phyloP scores from a whole-genome alignment of 2,797 vertebrate species.

The Phylloscopus collybita region DNA sequence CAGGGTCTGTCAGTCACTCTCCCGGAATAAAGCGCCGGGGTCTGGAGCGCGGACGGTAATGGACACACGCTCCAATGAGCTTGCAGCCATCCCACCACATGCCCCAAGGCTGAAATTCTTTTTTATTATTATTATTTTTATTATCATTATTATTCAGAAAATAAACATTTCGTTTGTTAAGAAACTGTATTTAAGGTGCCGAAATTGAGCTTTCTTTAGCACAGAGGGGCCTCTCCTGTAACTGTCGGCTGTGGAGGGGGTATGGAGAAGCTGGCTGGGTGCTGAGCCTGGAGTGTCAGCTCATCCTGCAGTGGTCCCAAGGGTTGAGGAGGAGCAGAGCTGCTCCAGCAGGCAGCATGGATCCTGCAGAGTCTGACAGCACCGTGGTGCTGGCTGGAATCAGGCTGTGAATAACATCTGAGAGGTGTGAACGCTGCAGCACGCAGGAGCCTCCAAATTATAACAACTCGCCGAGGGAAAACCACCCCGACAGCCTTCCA shows the following conservation, averaged over 20 bases:
- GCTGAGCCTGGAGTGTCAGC: neutral
- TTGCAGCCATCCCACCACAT: conserved; percentile 1
- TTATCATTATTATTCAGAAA: conserved; percentile 11
- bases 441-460: neutral
- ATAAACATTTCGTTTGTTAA: conserved; percentile 57
- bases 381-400: fast-evolving
- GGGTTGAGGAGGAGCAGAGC: neutral
- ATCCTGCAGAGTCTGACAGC: neutral
- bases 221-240: neutral
- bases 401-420: fast-evolving
- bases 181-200: conserved; percentile 10
- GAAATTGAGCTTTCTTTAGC: neutral
- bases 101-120: neutral
- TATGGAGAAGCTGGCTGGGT: neutral
- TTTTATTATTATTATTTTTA: neutral
- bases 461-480: neutral
- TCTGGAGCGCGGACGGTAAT: neutral
- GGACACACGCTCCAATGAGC: conserved; percentile 38
- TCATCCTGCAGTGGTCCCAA: neutral
- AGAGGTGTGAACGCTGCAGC: neutral
- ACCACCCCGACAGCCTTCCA: neutral
- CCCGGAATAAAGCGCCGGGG: neutral
- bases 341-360: neutral
- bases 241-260: neutral
- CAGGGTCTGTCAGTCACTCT: conserved; percentile 19